phyloP scores from a whole-genome alignment of 2,113 vertebrate species.

The Xenotilapia caudafasciata region DNA sequence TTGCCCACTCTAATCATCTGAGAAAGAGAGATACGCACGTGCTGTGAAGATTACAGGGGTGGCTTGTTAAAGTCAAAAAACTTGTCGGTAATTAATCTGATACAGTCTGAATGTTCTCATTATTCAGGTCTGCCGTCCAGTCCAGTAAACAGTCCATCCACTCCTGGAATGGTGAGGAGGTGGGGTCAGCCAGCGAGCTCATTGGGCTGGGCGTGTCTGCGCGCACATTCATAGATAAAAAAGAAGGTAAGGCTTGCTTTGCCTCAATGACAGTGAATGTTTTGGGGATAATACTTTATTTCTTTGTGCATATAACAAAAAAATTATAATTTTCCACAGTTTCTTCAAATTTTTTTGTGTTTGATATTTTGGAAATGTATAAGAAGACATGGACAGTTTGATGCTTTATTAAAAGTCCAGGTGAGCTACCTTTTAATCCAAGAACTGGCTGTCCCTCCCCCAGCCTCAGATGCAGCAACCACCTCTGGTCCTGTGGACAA shows the following conservation, averaged over 20 bases:
- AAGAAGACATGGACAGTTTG: neutral
- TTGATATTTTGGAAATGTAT: neutral
- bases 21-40: neutral
- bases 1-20: neutral
- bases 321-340: neutral
- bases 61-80: neutral
- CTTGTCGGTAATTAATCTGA: neutral
- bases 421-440: neutral
- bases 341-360: neutral
- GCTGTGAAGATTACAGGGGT: neutral
- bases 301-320: neutral
- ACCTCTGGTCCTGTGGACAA: neutral
- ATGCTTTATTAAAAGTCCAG: neutral
- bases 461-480: neutral
- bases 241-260: constrained; percentile 64
- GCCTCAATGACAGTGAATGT: neutral
- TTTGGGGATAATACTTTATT: neutral
- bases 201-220: constrained; percentile 85
- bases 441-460: neutral
- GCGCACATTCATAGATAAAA: constrained; percentile 76
- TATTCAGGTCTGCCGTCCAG: constrained; percentile 46
- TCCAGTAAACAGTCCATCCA: constrained; percentile 65
- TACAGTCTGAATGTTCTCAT: neutral
- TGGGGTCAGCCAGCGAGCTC: constrained; percentile 78
- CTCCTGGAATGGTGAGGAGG: constrained; percentile 72